Evolutionary conservation across 2,888 invertebrate genomes (phyloP).

Genomic region (Limnephilus auricula): DNA sequence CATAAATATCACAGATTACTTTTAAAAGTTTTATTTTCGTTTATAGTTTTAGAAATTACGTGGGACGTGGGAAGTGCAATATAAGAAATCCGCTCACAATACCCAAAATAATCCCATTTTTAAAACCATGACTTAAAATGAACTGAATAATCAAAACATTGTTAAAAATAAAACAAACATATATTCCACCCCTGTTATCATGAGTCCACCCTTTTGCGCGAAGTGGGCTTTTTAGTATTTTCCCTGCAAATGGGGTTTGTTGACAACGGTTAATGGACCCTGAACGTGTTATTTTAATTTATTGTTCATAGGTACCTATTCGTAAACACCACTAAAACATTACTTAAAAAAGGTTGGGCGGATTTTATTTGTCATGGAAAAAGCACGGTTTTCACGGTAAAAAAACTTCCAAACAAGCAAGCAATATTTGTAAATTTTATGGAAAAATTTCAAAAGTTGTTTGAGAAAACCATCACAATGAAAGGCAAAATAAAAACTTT

Average conservation of each 20-base stretch:
- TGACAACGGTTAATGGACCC: neutral
- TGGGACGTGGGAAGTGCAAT: too few species aligned
- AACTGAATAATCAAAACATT: too few species aligned
- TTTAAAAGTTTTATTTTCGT: too few species aligned
- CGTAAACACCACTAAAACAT: neutral
- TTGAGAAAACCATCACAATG: neutral
- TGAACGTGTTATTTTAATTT: neutral
- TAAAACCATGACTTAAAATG: too few species aligned
- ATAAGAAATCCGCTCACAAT: too few species aligned
- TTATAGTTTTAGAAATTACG: too few species aligned
- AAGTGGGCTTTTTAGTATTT: neutral
- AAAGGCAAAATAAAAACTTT: neutral
- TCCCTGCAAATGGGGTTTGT: neutral
- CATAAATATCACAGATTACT: too few species aligned
- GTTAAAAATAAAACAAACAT: neutral
- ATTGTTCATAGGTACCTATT: neutral
- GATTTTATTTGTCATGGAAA: neutral
- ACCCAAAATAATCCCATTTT: too few species aligned
- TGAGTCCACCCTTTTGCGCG: neutral
- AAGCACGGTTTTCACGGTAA: neutral
- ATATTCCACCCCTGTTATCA: neutral
- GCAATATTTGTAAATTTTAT: neutral
- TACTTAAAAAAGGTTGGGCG: neutral
- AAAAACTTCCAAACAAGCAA: neutral
- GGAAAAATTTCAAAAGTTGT: neutral